phyloP scores from a whole-genome alignment of 2,113 vertebrate species.

The Hippocampus mohnikei region DNA sequence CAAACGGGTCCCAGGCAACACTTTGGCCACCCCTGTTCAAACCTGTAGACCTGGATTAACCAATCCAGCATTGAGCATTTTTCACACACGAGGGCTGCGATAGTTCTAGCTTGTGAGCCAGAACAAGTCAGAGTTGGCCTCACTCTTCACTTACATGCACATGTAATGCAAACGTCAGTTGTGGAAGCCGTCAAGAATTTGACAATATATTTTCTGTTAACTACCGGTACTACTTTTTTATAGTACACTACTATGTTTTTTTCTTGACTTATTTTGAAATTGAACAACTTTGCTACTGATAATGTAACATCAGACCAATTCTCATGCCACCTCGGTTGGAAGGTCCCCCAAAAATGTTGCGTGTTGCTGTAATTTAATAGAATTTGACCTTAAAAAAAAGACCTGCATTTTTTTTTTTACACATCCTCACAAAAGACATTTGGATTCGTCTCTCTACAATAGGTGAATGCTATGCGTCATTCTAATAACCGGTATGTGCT shows the following conservation, averaged over 20 bases:
- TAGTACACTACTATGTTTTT: no score
- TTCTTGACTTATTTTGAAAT: no score
- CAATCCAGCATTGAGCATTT: not conserved
- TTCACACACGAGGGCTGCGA: not conserved
- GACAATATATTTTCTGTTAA: conserved; percentile 18
- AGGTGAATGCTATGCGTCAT: conserved; percentile 15
- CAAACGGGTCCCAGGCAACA: not conserved
- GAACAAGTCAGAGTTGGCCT: not conserved
- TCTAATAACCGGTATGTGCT: not conserved
- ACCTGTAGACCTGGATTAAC: not conserved
- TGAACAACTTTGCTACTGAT: no score
- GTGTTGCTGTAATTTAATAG: not conserved
- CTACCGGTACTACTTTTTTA: no score
- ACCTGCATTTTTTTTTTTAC: no score
- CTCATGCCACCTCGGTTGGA: no score
- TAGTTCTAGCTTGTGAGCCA: not conserved
- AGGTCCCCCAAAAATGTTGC: no score
- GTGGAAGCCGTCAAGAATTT: not conserved
- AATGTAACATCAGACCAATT: no score
- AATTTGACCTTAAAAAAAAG: not conserved
- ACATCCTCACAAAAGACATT: conserved; percentile 2
- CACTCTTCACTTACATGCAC: not conserved
- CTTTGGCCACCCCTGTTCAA: not conserved
- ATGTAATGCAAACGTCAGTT: not conserved
- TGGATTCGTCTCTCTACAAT: conserved; percentile 16